A percentile compares a stretch with the other conserved stretches of the same genome.
Conservation (phyloP, 2,113 vertebrate species). For the Bambusicola thoracicus region DNA sequence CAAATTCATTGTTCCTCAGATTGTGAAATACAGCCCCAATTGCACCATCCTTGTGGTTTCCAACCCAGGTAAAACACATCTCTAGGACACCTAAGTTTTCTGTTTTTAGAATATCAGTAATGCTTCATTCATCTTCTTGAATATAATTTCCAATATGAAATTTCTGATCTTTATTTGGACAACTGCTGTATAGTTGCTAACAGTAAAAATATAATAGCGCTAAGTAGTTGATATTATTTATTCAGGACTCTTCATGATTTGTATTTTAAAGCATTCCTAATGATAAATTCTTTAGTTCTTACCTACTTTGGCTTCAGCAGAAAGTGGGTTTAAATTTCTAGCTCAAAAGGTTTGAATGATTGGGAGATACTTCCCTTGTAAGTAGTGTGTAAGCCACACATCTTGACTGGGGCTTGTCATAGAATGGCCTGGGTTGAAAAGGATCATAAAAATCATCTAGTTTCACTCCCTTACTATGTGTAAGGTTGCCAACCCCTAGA, state of each 20-base stretch:
- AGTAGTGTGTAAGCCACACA: neutral
- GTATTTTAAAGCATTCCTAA: neutral
- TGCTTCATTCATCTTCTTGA: neutral
- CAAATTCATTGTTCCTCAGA: conserved; percentile 94
- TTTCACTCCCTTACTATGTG: no score
- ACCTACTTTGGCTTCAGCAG: neutral
- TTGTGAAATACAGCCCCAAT: conserved; percentile 92
- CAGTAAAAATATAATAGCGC: neutral
- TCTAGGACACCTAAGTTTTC: fast-evolving
- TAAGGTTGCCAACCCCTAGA: no score
- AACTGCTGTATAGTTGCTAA: neutral
- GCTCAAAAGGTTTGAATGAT: neutral
- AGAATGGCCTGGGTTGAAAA: no score
- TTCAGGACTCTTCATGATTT: neutral
- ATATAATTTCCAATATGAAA: neutral
- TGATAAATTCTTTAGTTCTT: neutral
- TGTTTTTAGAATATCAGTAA: neutral
- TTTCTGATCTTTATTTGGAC: neutral
- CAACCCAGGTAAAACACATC: conserved; percentile 86
- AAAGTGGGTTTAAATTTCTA: neutral
- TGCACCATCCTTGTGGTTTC: conserved; percentile 94
- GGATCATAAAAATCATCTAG: no score
- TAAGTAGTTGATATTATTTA: neutral
- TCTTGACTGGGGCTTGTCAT: neutral
- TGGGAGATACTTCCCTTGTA: neutral